Percentiles rank a stretch among this genome's conserved stretches.
These are phyloP conservation scores for Papilio xuthus DNA, from an alignment of 1,140 invertebrate genomes.

Conservation along the genomic window DNA sequence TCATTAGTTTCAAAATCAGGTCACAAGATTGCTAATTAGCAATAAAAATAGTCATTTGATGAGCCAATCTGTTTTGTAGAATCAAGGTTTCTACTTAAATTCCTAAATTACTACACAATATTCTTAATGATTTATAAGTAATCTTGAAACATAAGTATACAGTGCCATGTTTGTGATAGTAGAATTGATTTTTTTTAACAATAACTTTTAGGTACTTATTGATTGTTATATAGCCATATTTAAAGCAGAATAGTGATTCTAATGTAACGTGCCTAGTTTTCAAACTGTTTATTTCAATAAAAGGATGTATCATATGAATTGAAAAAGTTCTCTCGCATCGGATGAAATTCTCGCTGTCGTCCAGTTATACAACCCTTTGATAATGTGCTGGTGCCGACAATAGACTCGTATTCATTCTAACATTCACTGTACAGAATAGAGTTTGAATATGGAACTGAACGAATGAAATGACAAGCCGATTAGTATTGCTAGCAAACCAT, in stretches of 20 bases:
- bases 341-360: not conserved
- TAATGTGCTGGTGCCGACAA: not conserved
- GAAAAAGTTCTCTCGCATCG: constrained; percentile 4
- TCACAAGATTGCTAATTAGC: not conserved
- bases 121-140: not conserved
- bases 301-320: not conserved
- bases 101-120: not conserved
- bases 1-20: constrained; percentile 11
- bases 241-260: not conserved
- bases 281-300: not conserved
- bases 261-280: too few species aligned
- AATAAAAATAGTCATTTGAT: not conserved
- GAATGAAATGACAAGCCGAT: not conserved
- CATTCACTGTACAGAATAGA: not conserved
- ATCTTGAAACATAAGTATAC: too few species aligned
- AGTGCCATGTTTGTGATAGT: too few species aligned
- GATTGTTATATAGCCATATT: too few species aligned
- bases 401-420: not conserved
- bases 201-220: too few species aligned
- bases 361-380: not conserved
- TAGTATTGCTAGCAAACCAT: not conserved
- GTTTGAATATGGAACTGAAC: constrained; percentile 6
- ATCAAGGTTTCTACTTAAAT: not conserved
- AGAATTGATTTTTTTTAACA: too few species aligned
- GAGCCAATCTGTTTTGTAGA: not conserved